Conservation (phyloP, 1,140 invertebrate genomes). For the Phthorimaea operculella region DNA sequence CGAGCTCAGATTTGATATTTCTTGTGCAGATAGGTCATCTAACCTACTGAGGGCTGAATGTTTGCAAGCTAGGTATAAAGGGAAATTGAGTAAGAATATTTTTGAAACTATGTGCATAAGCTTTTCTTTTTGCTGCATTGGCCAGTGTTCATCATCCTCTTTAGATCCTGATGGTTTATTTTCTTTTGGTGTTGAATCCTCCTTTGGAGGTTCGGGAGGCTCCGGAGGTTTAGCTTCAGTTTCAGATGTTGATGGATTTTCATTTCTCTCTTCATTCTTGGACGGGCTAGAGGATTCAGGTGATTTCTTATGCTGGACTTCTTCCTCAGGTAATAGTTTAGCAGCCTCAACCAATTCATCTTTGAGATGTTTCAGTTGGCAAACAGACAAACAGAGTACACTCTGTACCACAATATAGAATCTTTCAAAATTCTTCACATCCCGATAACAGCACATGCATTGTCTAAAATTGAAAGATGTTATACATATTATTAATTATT, state of each 20-base stretch:
- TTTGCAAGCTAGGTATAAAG: conserved; percentile 92
- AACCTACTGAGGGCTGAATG: conserved; percentile 80
- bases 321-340: conserved; percentile 24
- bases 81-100: conserved; percentile 86
- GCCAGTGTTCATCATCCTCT: conserved; percentile 69
- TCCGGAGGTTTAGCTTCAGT: conserved; percentile 18
- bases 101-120: conserved; percentile 83
- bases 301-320: conserved; percentile 20
- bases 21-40: conserved; percentile 81
- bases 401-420: conserved; percentile 88
- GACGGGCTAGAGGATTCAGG: conserved; percentile 12
- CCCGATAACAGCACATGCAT: conserved; percentile 93
- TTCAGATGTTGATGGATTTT: conserved; percentile 18
- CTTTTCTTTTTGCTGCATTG: conserved; percentile 80
- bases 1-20: conserved; percentile 79
- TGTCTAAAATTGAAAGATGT: conserved; percentile 71
- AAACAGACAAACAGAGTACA: conserved; percentile 78
- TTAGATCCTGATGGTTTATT: conserved; percentile 26
- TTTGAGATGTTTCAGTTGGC: conserved; percentile 79
- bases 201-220: conserved; percentile 15
- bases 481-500: conserved; percentile 7
- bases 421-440: conserved; percentile 89
- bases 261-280: conserved; percentile 31
- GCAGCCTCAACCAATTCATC: conserved; percentile 64
- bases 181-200: conserved; percentile 20